Conservation (phyloP, 1,140 invertebrate species). For the Tetramorium simillimum region DNA sequence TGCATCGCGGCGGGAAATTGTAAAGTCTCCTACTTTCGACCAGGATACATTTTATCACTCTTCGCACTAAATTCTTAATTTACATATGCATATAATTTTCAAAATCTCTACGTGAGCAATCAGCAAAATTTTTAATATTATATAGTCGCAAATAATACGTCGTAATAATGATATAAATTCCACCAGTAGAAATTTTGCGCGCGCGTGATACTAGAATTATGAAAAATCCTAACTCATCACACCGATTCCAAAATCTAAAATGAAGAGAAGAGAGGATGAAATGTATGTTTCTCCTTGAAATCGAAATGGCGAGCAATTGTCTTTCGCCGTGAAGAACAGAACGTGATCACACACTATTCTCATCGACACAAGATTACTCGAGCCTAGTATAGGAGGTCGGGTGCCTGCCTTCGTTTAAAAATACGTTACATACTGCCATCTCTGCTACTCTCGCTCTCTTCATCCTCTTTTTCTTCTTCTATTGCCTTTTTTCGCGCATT, state of each 20-base stretch:
- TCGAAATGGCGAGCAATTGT: constrained; percentile 46
- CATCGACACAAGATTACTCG: constrained; percentile 58
- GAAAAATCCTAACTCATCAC: neutral
- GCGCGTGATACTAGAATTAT: neutral
- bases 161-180: neutral
- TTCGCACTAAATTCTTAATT: neutral
- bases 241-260: neutral
- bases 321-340: constrained; percentile 60
- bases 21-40: neutral
- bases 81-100: neutral
- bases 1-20: constrained; percentile 6
- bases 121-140: constrained; percentile 6
- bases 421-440: constrained; percentile 62
- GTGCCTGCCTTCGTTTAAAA: constrained; percentile 74
- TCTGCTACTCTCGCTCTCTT: constrained; percentile 36
- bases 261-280: neutral
- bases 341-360: constrained; percentile 66
- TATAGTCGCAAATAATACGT: neutral
- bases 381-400: constrained; percentile 76
- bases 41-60: neutral
- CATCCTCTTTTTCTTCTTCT: neutral
- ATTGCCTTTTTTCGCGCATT: constrained; percentile 1
- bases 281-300: neutral
- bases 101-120: neutral
- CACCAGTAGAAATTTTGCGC: neutral